Conservation (phyloP, 2,113 vertebrate genomes). For the Plotosus lineatus region DNA sequence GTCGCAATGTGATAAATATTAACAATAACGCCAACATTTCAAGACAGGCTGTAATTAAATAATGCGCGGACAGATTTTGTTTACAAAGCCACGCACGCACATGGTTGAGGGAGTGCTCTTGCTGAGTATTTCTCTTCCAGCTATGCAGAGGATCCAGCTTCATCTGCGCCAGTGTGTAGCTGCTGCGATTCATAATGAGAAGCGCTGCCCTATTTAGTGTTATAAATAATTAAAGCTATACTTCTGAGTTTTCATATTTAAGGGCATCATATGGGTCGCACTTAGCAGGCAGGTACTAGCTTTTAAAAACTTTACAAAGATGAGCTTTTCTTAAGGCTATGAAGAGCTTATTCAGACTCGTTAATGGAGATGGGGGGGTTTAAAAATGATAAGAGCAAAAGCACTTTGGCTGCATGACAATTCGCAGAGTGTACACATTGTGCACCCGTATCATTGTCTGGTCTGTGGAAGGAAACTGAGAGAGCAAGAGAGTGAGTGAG, state of each 20-base stretch:
- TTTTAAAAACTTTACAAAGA: constrained; percentile 36
- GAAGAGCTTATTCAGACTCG: constrained; percentile 8
- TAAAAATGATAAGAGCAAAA: constrained; percentile 38
- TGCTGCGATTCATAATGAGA: constrained; percentile 65
- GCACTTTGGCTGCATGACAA: constrained; percentile 37
- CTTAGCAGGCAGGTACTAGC: constrained; percentile 48
- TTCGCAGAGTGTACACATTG: constrained; percentile 26
- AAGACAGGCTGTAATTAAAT: constrained; percentile 38
- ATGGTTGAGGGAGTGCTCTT: constrained; percentile 17
- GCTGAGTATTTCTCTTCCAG: constrained; percentile 29
- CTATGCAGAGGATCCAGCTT: constrained; percentile 44
- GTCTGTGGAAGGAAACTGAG: constrained; percentile 18
- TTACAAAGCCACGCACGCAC: constrained; percentile 25
- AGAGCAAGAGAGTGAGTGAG: constrained; percentile 40
- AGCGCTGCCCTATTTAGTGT: constrained; percentile 69
- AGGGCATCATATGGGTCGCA: constrained; percentile 43
- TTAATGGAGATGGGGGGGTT: constrained; percentile 36
- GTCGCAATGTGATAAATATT: constrained; percentile 18
- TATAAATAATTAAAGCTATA: constrained; percentile 69
- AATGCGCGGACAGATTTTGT: constrained; percentile 22
- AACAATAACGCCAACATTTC: constrained; percentile 31
- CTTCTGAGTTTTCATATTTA: constrained; percentile 59
- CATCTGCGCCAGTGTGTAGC: constrained; percentile 54
- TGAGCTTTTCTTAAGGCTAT: constrained; percentile 17
- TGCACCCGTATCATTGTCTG: constrained; percentile 13